Percentiles rank a stretch among this genome's conserved stretches.
phyloP scores from a whole-genome alignment of 2,888 invertebrate genomes.

The Agrotis clavis region DNA sequence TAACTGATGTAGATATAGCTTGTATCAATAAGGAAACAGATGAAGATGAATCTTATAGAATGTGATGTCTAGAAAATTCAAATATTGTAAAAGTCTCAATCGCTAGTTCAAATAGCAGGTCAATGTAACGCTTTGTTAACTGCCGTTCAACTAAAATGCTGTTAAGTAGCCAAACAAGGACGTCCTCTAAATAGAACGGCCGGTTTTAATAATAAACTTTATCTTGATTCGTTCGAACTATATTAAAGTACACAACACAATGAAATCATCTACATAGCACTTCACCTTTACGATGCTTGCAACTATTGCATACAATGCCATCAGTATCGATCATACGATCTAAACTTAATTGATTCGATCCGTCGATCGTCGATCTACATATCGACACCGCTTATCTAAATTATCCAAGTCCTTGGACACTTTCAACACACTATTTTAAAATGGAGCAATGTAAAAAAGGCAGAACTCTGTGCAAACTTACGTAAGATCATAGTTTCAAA shows the following conservation, averaged over 20 bases:
- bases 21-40: neutral
- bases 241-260: conserved; percentile 62
- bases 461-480: conserved; percentile 54
- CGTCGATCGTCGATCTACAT: conserved; percentile 79
- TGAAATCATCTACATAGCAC: conserved; percentile 64
- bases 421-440: conserved; percentile 76
- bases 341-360: conserved; percentile 79
- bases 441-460: conserved; percentile 64
- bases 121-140: conserved; percentile 8
- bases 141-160: conserved; percentile 3
- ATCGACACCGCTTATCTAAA: conserved; percentile 79
- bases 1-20: conserved; percentile 1
- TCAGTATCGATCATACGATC: conserved; percentile 71
- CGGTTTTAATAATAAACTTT: conserved; percentile 47
- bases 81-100: neutral
- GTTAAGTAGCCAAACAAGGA: conserved; percentile 43
- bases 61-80: neutral
- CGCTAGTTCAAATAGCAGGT: neutral
- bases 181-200: conserved; percentile 44
- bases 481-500: conserved; percentile 59
- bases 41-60: too few species aligned
- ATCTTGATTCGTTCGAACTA: conserved; percentile 61
- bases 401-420: conserved; percentile 76
- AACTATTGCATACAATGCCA: conserved; percentile 60
- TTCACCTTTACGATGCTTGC: conserved; percentile 63